Conservation (phyloP, 2,888 invertebrate genomes). For the Adineta ricciae region DNA sequence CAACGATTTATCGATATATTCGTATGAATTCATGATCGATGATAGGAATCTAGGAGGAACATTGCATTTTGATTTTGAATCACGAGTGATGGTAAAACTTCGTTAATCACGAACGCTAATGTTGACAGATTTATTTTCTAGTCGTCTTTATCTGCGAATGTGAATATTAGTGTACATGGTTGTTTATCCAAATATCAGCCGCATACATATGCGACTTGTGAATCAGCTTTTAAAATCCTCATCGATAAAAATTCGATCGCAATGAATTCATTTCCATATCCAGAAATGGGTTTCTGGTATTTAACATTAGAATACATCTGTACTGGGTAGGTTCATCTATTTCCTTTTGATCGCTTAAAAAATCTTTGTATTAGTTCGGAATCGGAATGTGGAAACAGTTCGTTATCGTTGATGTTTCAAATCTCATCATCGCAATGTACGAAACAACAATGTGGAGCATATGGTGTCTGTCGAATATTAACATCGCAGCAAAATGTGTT, state of each 20-base stretch:
- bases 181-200: not conserved
- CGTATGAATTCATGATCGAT: not conserved
- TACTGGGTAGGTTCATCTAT: not conserved
- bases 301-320: not conserved
- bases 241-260: not conserved
- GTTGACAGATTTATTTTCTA: not conserved
- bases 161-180: not conserved
- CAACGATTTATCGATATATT: not conserved
- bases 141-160: not conserved
- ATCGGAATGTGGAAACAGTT: not conserved
- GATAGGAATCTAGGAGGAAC: not conserved
- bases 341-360: not conserved
- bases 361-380: not conserved
- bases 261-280: not conserved
- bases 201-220: not conserved
- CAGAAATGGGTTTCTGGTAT: not conserved
- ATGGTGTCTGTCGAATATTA: slow-evolving; percentile 27
- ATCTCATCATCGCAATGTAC: slow-evolving; percentile 31
- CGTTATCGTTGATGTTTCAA: not conserved
- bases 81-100: not conserved
- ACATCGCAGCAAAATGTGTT: slow-evolving; percentile 30
- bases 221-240: not conserved
- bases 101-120: no score
- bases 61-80: slow-evolving; percentile 5
- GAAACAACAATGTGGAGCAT: slow-evolving; percentile 28